Base-by-base conservation (phyloP, 2,888 invertebrate species). In the Noctua comes region DNA sequence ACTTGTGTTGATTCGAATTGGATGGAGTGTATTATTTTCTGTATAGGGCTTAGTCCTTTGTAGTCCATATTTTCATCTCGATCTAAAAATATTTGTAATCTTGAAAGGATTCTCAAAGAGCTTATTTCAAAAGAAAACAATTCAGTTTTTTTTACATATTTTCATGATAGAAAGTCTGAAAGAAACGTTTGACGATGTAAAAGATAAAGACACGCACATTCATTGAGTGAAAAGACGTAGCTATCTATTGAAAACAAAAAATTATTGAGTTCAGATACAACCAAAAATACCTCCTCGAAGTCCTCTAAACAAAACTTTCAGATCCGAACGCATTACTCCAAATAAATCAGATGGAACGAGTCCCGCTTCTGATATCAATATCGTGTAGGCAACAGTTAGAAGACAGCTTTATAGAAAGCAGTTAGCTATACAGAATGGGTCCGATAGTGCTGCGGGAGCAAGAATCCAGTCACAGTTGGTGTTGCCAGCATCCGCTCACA, bases 361-460 rank as follows among this genome's bases (percentile, higher is more conserved):
- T 81, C 77, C 76, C 69, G 48, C 74, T 85, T 80, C 85, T 73
- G 80, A 80, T 88, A 88, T 83, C 83, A 82, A 77, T 73, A 72
- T 80, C 62, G 75, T 68, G 84, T 77, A 78, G 77, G 79, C 83
- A 83, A 85, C 76, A 83, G 86, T 80, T 75, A 80, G 79, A 71
- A 59, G 82, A 88, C 82, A 80, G 84, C 83, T 88, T 88, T 86
- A 87, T 90, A 90, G 91, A 91, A 91, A 91, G 91, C 88, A 85
- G 90, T 88, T 88, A 86, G 85, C 85, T 85, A 82, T 81, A 86
- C 82, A 81, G 85, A 88, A 85, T 82, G 74, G 86, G 82, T 82
- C 77, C 81, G 87, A 89, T 91, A 90, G 87, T 81, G 87, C 88
- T 89, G 70, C 85, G 84, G 86, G 89, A 87, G 88, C 89, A 84